Percentiles rank a stretch among this genome's conserved stretches.
phyloP scores from a whole-genome alignment of 2,888 invertebrate species.

The Trichopoda pennipes region DNA sequence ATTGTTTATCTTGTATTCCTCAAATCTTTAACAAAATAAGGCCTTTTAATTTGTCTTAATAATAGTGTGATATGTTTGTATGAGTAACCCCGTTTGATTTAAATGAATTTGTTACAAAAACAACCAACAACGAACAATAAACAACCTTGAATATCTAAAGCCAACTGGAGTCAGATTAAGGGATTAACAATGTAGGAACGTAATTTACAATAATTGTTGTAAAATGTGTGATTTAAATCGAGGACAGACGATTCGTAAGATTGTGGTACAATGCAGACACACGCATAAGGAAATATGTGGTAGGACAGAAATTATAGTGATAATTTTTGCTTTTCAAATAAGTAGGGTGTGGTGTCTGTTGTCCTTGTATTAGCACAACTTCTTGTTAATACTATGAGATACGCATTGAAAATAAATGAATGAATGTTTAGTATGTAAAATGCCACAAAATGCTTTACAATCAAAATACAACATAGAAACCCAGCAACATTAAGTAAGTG shows the following conservation, averaged over 20 bases:
- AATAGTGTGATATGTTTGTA: no score
- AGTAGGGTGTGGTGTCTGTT: conserved; percentile 1
- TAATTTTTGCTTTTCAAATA: conserved; percentile 25
- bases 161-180: conserved; percentile 24
- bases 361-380: not conserved
- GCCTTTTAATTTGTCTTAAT: not conserved
- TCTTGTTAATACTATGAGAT: not conserved
- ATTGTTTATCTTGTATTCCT: no score
- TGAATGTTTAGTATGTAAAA: conserved; percentile 58
- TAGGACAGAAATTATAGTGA: not conserved
- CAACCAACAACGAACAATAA: not conserved
- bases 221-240: conserved; percentile 19
- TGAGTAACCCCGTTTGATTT: conserved; percentile 24
- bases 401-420: conserved; percentile 30
- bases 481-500: conserved; percentile 61
- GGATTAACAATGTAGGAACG: conserved; percentile 20
- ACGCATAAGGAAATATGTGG: not conserved
- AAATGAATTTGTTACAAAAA: not conserved
- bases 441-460: conserved; percentile 38
- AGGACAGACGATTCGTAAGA: conserved; percentile 14
- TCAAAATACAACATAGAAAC: conserved; percentile 15
- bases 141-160: conserved; percentile 21
- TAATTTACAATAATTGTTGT: conserved; percentile 45
- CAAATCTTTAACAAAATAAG: no score
- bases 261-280: not conserved